Percentiles rank a stretch among this genome's conserved stretches.
These are phyloP conservation scores for Dolichallabes microphthalmus DNA, from an alignment of 2,113 vertebrate species.

Conservation along the genomic window DNA sequence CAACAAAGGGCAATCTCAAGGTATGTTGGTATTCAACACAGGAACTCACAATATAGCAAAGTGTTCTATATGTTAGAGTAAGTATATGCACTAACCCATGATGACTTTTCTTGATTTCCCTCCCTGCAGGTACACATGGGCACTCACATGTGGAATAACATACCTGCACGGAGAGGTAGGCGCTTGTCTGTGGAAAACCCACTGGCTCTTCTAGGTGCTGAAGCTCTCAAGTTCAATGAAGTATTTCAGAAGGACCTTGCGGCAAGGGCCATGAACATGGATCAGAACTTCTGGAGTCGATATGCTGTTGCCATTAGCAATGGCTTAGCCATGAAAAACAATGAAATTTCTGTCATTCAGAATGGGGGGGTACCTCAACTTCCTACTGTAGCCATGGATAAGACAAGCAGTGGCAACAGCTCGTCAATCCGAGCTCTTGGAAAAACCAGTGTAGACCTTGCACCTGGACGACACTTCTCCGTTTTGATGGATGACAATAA, in stretches of 20 bases:
- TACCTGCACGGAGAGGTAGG: constrained; percentile 88
- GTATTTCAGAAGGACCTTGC: constrained; percentile 97
- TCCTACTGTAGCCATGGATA: constrained; percentile 84
- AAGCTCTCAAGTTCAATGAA: constrained; percentile 90
- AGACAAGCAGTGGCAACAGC: constrained; percentile 76
- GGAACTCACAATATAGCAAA: not conserved
- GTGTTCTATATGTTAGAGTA: not conserved
- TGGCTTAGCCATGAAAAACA: constrained; percentile 94
- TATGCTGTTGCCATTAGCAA: constrained; percentile 93
- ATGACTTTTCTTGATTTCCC: not conserved
- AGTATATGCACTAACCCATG: not conserved
- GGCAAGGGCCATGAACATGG: constrained; percentile 89
- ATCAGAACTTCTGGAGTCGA: constrained; percentile 94
- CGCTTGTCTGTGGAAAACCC: constrained; percentile 95
- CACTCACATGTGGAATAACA: constrained; percentile 98
- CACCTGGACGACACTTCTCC: constrained; percentile 85
- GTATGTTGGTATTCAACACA: constrained; percentile 64
- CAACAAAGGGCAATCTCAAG: constrained; percentile 99
- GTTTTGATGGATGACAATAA: constrained; percentile 95
- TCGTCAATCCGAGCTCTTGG: constrained; percentile 78
- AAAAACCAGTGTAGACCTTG: constrained; percentile 83
- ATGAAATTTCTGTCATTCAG: constrained; percentile 98
- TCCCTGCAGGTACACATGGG: constrained; percentile 93
- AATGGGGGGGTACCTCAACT: constrained; percentile 89
- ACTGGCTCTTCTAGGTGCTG: constrained; percentile 87